Base-by-base conservation (phyloP, 2,888 invertebrate species). In the Aplocera efformata region DNA sequence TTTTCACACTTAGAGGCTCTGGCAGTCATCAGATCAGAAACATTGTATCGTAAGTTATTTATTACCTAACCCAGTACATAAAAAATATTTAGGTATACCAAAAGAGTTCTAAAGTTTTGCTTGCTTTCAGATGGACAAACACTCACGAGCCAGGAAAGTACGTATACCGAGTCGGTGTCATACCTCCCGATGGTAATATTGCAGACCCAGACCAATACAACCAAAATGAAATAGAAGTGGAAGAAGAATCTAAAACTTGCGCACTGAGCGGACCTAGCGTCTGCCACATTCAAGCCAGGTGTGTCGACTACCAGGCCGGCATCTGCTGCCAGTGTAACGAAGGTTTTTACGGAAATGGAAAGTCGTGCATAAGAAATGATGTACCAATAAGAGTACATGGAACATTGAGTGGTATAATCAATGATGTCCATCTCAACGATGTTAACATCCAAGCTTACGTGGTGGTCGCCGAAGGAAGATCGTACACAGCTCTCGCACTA, bases 311-410 rank as follows among this genome's bases (percentile, higher is more conserved):
- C 63, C 89, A 91, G 32, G 89, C 90, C 21, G 98, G 98, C 6
- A 97, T 94, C 71, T 99, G 98, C 69, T 99, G 99, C 72, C 88
- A 91, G 49, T 99, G 99, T 72, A 89, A 91, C 23, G 81, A 90
- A n/a, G 94, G 94, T 4, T 96, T 88, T 79, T 97, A 95, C 68
- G 99, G 99, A 48, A 99, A 99, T 71, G 99, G 99, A 36, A 92
- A 92, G 70, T 93, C 93, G 34, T 99, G 99, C 69, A 90, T 98
- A 42, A 93, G 93, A 73, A 91, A 93, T 69, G 96, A 94, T 60
- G 89, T 92, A 2, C 96, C 98, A 0, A 90, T 98, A 31, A 90
- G 98, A 61, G 94, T 98, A 7, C 95, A 94, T 45, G 99, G 99
- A 6, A 94, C 94, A 69, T 89, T 99, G n/a, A 91, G 90, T 42